These are phyloP conservation scores for Sylvietta virens DNA, from an alignment of 2,113 vertebrate genomes.

Conservation along the genomic window DNA sequence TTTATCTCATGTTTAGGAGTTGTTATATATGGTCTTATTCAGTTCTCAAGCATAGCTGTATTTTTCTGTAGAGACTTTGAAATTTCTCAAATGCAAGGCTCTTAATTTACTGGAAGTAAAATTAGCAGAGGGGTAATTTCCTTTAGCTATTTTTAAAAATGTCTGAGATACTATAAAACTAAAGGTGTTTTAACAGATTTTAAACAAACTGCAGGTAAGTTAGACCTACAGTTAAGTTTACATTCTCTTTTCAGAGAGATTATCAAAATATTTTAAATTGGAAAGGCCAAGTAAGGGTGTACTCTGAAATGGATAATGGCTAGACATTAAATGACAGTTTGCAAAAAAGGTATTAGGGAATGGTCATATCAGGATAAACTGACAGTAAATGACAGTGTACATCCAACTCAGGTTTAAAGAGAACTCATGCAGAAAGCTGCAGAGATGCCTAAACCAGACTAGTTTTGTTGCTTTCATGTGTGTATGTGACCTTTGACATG, in stretches of 20 bases:
- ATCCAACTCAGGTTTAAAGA: not conserved
- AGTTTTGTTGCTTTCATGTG: not conserved
- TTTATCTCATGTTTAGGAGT: not conserved
- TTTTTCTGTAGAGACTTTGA: not conserved
- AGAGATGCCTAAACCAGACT: not conserved
- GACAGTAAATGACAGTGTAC: not conserved
- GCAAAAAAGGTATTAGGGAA: not conserved
- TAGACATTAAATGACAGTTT: not conserved
- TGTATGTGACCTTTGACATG: not conserved
- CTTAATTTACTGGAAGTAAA: conserved; percentile 4
- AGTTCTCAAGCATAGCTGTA: not conserved
- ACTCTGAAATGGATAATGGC: not conserved
- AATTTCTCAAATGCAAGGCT: conserved; percentile 20
- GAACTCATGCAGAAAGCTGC: not conserved
- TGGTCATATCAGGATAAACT: not conserved
- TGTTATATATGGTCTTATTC: not conserved
- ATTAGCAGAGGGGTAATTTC: not conserved
- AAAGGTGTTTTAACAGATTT: not conserved
- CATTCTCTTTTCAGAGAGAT: not conserved
- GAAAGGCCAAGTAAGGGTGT: not conserved
- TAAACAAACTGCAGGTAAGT: not conserved
- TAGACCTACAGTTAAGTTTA: not conserved
- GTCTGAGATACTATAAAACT: not conserved
- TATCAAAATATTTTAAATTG: not conserved
- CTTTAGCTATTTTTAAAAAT: not conserved